Base-by-base conservation (phyloP, 2,797 vertebrate species). In the Periophthalmus magnuspinnatus region DNA sequence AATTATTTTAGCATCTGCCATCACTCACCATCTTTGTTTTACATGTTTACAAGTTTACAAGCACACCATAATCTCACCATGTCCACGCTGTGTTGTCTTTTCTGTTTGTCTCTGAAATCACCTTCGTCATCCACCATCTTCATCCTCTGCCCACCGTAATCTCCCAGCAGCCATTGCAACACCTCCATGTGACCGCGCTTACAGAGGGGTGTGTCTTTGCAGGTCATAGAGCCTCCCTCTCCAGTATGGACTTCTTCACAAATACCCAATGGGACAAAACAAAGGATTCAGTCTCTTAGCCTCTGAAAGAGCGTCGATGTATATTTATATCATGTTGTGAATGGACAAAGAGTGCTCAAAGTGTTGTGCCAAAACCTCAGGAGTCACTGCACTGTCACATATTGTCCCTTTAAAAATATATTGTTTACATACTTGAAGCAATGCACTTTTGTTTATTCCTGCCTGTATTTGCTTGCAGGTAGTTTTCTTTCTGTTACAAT, bases 401-500 rank as follows among this genome's bases (percentile, higher is more conserved):
- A 70, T 57, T 66, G 22, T 80, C 78, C 81, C 83, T 88, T 88
- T 86, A 83, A 85, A 80, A 50, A 81, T 82, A 21, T 90, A 91
- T 90, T 93, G 90, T 93, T 93, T 93, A 92, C 90, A 93, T 93
- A 92, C 92, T 93, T 93, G 92, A 94, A 93, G 88, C 67, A 86
- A 92, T 91, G 93, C 93, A 94, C 94, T 94, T 93, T 94, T 91
- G 79, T 70, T 74, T 76, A 78, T 34, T 60, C 32, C 79, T 86
- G 86, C 72, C 86, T 64, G 77, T 72, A 71, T 65, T 56, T 48
- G 81, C 82, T 76, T 77, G 68, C 79, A 79, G 77, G 76, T 65
- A 50, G 73, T 69, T 80, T 75, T 67, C 80, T 76, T 74, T 76
- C 10, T 60, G 16, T 58, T 78, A 63, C 70, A 41, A 71, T 81